A percentile compares a stretch with the other conserved stretches of the same genome.
Conservation (phyloP, 2,888 invertebrate species). For the Cerastis rubricosa region DNA sequence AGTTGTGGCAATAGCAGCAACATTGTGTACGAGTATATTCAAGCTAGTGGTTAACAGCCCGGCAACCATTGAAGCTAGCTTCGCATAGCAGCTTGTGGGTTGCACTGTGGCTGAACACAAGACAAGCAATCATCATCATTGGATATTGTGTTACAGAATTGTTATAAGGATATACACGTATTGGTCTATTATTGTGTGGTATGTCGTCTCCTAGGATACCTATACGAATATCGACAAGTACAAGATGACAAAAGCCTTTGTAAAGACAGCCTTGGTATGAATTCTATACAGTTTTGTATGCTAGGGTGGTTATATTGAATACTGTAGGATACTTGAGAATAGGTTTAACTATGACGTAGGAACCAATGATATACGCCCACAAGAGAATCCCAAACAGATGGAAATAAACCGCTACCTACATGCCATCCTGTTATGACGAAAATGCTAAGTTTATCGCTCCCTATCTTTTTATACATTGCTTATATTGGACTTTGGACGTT, state of each 20-base stretch:
- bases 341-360: background rate
- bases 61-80: slow-evolving; percentile 10
- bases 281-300: background rate
- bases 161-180: background rate
- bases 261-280: background rate
- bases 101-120: slow-evolving; percentile 32
- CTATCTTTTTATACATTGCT: slow-evolving; percentile 1
- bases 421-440: slow-evolving; percentile 6
- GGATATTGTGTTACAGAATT: slow-evolving; percentile 36
- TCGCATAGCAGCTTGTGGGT: slow-evolving; percentile 17
- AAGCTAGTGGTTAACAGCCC: slow-evolving; percentile 28
- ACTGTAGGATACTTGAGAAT: background rate
- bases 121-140: slow-evolving; percentile 16
- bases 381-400: slow-evolving; percentile 1
- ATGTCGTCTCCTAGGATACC: background rate
- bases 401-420: slow-evolving; percentile 33
- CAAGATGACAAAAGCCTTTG: slow-evolving; percentile 4
- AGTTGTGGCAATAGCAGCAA: slow-evolving; percentile 35
- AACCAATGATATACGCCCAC: slow-evolving; percentile 18
- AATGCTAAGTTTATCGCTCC: slow-evolving; percentile 19
- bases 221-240: background rate
- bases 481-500: slow-evolving; percentile 5
- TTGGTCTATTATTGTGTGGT: slow-evolving; percentile 5
- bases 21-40: slow-evolving; percentile 16
- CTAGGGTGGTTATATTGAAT: slow-evolving; percentile 1